Base-by-base conservation (phyloP, 2,888 invertebrate genomes). In the Mycalesis mineus region DNA sequence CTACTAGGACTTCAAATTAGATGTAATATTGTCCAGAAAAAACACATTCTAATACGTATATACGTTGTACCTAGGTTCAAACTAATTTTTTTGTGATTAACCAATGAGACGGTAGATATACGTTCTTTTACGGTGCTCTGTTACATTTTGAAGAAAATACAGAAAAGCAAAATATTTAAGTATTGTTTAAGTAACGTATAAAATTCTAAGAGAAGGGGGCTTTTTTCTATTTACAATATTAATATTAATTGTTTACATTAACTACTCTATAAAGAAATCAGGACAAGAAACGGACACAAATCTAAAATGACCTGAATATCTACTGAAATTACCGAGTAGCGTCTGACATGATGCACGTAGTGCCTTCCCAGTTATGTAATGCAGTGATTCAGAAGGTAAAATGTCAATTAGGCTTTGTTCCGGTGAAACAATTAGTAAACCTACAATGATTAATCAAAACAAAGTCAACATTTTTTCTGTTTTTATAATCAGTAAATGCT, bases 381-480 rank as follows among this genome's bases (percentile, higher is more conserved):
- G 40, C 39, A 40, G 40, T 51, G 51, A 51, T 41, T 51, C 51
- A 51, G 51, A 36, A 15, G 36, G 22, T 36, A 33, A 51, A 42
- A 48, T 42, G 47, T 47, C 51, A 55, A 54, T 55, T 54, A 50
- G 57, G 57, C 54, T 57, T 60, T 57, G 50, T 40, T 53, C 60
- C 44, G 40, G 15, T 40, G n/a, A 15, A 7, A 51, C 22, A 51
- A 48, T 55, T 31, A 55, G 13, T 50, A 15, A 55, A 40, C 29
- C 53, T 40, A 9, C 13, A 28, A 56, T 58, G 56, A 56, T n/a
- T 45, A 53, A 61, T 42, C 17, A 29, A 45, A 51, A 62, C 63
- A 65, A 64, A 56, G 59, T 54, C 54, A 41, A 51, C 7, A 22
- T 49, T 58, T 52, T 60, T 44, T 64, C 55, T 55, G 53, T 57